phyloP scores from a whole-genome alignment of 2,888 invertebrate species.

The Cantharis nigra region DNA sequence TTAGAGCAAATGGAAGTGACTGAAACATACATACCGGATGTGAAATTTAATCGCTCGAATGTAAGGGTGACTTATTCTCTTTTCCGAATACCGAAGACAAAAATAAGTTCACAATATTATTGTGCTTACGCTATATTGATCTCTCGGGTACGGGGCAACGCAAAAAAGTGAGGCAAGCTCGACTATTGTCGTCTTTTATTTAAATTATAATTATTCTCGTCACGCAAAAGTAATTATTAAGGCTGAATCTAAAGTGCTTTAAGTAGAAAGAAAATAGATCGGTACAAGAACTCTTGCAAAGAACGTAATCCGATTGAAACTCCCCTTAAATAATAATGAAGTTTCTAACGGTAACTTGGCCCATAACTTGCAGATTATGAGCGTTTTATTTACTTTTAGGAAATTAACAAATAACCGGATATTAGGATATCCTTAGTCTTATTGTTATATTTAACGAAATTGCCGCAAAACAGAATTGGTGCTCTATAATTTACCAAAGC shows the following conservation, averaged over 20 bases:
- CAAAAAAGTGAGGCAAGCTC: constrained; percentile 11
- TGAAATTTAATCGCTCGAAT: constrained; percentile 21
- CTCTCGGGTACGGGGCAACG: constrained; percentile 1
- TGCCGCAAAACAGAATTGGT: constrained; percentile 10
- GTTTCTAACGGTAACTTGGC: constrained; percentile 25
- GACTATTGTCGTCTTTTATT: constrained; percentile 8
- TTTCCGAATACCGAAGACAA: constrained; percentile 18
- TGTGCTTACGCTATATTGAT: constrained; percentile 16
- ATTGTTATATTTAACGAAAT: constrained; percentile 15
- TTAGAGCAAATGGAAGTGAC: constrained; percentile 30
- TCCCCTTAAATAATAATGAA: constrained; percentile 25
- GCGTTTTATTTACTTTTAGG: constrained; percentile 24
- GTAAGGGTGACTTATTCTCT: constrained; percentile 20
- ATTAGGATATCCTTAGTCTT: constrained; percentile 25
- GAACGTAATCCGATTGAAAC: constrained; percentile 27
- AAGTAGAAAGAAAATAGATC: constrained; percentile 14
- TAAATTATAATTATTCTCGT: constrained; percentile 26
- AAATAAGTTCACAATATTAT: constrained; percentile 15
- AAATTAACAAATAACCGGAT: constrained; percentile 31
- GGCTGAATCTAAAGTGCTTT: constrained; percentile 13
- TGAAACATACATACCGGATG: constrained; percentile 32
- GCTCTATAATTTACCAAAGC: constrained; percentile 11
- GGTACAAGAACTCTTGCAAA: constrained; percentile 9
- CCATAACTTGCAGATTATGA: constrained; percentile 18
- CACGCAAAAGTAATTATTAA: constrained; percentile 28